Evolutionary conservation across 2,888 invertebrate genomes (phyloP).

Genomic region (Drosophila pegasa): DNA sequence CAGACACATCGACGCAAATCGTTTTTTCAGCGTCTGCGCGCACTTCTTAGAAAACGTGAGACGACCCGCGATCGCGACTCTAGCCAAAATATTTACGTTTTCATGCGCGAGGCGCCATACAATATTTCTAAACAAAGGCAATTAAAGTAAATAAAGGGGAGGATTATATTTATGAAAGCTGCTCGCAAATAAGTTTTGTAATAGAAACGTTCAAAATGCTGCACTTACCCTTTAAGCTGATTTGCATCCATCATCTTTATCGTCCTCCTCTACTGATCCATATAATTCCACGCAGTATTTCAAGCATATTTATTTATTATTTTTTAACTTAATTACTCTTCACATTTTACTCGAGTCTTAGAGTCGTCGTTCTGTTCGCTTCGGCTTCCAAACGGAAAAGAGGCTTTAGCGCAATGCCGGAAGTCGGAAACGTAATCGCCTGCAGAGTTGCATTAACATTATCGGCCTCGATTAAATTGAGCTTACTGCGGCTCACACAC

Average conservation of each 20-base stretch:
- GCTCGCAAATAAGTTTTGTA: background rate
- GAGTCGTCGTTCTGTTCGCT: background rate
- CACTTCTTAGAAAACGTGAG: constrained; percentile 21
- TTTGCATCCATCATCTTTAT: background rate
- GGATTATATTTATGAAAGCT: background rate
- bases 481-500: constrained; percentile 6
- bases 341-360: background rate
- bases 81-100: constrained; percentile 19
- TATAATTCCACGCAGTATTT: no score
- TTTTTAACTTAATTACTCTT: background rate
- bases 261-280: no score
- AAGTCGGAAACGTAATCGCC: background rate
- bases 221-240: background rate
- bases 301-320: background rate
- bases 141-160: constrained; percentile 1
- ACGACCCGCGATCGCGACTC: background rate
- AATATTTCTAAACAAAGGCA: background rate
- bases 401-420: background rate
- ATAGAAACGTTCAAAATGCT: background rate
- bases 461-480: background rate
- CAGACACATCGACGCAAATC: background rate
- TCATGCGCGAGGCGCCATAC: background rate
- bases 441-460: constrained; percentile 8
- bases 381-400: constrained; percentile 3
- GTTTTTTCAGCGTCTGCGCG: constrained; percentile 20